Evolutionary conservation across 2,888 invertebrate genomes (phyloP), one percentile per base, ranked within the genome.

Genomic region (Gastracanthus pulcherrimus): DNA sequence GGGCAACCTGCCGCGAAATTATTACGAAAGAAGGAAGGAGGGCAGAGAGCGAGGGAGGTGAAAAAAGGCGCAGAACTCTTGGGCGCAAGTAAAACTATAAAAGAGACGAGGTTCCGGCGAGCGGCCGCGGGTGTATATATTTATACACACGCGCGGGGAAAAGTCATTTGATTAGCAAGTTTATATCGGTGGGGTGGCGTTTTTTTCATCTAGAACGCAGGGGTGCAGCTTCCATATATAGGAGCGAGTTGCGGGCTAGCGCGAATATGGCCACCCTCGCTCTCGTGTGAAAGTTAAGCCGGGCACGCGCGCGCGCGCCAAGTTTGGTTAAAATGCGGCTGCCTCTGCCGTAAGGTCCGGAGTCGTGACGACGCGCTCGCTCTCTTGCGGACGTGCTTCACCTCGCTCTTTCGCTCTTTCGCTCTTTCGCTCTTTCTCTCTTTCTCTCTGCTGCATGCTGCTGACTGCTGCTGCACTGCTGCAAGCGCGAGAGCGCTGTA

Each of bases 251-350:
- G 64, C 34, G 38, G n/a, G n/a, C n/a, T n/a, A n/a, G n/a, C n/a
- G 69, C 79, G 48, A 72, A 78, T 78, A 78, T 72, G 78, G 79
- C 72, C 80, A 67, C 74, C 81, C 77, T 74, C 80, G 45, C 45
- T 45, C 45, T 45, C 62, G 74, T 81, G 85, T 82, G 86, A 86
- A 86, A 85, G 85, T 86, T 76, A 79, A 83, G 75, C 80, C 74
- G 45, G 55, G 34, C 69, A n/a, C n/a, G 58, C 6, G 38, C 51
- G 64, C 51, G 16, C 16, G 58, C 80, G 77, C 84, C 86, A 84
- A 85, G 84, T 85, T 86, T 84, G 85, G 85, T 76, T 84, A 84
- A 85, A 85, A 85, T 82, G 79, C 82, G 6, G 62, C 62, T 19
- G 62, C 62, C 36, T 51, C 7, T 55, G 79, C 72, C 48, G 67